A percentile compares a stretch with the other conserved stretches of the same genome.
Conservation (phyloP, 2,113 vertebrate genomes). For the Salvator merianae region DNA sequence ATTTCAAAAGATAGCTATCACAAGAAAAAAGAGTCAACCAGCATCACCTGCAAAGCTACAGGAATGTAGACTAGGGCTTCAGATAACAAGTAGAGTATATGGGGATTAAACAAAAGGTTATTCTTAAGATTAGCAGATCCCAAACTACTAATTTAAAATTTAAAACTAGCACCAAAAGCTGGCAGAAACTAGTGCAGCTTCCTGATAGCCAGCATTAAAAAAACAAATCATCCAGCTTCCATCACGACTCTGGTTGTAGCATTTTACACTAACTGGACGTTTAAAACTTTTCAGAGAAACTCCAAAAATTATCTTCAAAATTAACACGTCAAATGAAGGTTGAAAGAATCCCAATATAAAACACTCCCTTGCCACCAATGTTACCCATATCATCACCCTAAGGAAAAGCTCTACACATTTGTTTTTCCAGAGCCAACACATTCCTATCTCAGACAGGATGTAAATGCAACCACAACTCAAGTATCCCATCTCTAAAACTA, state of each 20-base stretch:
- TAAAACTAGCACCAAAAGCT: not conserved
- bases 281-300: not conserved
- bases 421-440: not conserved
- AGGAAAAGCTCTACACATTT: no score
- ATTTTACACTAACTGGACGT: not conserved
- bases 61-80: not conserved
- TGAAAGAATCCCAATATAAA: no score
- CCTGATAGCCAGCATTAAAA: not conserved
- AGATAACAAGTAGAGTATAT: not conserved
- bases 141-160: not conserved
- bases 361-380: not conserved
- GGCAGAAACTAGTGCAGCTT: not conserved
- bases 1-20: not conserved
- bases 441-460: not conserved
- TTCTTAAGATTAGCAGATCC: not conserved
- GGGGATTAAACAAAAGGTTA: not conserved
- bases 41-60: not conserved
- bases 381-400: not conserved
- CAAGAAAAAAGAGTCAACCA: not conserved
- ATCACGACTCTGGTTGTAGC: not conserved
- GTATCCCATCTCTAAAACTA: not conserved
- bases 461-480: not conserved
- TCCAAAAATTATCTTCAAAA: not conserved
- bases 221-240: not conserved
- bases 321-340: no score